Evolutionary conservation across 2,888 invertebrate genomes (phyloP).

Genomic region (Stenichneumon culpator): DNA sequence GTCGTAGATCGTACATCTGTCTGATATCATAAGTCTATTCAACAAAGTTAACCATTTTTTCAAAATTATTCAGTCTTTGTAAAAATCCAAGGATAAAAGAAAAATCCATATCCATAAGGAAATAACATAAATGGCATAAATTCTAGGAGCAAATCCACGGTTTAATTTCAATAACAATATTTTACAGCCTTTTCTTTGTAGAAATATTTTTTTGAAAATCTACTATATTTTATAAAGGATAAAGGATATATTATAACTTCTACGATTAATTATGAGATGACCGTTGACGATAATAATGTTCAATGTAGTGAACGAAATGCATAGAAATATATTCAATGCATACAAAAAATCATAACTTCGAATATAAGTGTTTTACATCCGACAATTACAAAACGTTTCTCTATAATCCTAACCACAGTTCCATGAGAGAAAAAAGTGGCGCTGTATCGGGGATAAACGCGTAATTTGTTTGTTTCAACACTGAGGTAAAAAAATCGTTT

Average conservation of each 20-base stretch:
- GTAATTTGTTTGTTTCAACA: neutral
- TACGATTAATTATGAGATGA: neutral
- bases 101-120: too few species aligned
- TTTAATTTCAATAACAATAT: too few species aligned
- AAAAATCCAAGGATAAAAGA: too few species aligned
- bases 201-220: neutral
- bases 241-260: neutral
- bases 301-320: too few species aligned
- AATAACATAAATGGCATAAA: too few species aligned
- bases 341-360: neutral
- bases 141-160: too few species aligned
- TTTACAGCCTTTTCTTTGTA: too few species aligned
- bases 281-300: neutral
- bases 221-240: neutral
- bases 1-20: too few species aligned
- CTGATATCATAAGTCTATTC: neutral
- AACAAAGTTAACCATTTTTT: slow-evolving; percentile 7
- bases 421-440: neutral
- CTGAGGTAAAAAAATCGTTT: neutral
- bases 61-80: neutral
- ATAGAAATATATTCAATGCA: too few species aligned
- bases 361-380: neutral
- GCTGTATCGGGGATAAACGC: neutral
- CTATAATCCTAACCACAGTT: neutral
- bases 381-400: neutral